These are phyloP conservation scores for Mohoua ochrocephala DNA, from an alignment of 2,113 vertebrate species.

Conservation along the genomic window DNA sequence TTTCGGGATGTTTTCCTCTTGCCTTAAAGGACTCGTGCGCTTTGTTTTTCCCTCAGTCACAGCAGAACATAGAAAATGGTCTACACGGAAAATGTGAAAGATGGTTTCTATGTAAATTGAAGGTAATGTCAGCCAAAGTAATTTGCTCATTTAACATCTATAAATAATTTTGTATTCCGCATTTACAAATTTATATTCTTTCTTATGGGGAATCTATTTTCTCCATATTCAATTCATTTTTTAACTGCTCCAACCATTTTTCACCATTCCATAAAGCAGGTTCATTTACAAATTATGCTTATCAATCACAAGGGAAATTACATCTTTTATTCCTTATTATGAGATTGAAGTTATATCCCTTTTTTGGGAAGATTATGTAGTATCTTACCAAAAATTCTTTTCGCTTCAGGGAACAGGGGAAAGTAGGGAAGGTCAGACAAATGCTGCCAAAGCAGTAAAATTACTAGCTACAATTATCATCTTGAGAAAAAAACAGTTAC, in stretches of 20 bases:
- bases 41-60: slow-evolving; percentile 27
- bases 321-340: neutral
- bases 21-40: slow-evolving; percentile 22
- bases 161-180: neutral
- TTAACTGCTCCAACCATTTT: neutral
- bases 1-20: neutral
- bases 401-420: neutral
- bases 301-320: neutral
- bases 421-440: neutral
- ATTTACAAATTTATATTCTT: neutral
- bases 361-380: neutral
- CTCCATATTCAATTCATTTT: neutral
- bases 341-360: neutral
- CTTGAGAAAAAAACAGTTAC: neutral
- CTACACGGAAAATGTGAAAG: neutral
- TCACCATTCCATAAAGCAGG: neutral
- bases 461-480: neutral
- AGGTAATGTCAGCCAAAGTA: slow-evolving; percentile 15
- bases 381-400: neutral
- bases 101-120: slow-evolving; percentile 26
- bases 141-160: slow-evolving; percentile 28
- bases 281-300: slow-evolving; percentile 15
- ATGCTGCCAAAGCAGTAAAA: neutral
- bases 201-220: neutral
- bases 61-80: neutral